Conservation (phyloP, 2,888 invertebrate genomes). For the Pegoplata infirma region DNA sequence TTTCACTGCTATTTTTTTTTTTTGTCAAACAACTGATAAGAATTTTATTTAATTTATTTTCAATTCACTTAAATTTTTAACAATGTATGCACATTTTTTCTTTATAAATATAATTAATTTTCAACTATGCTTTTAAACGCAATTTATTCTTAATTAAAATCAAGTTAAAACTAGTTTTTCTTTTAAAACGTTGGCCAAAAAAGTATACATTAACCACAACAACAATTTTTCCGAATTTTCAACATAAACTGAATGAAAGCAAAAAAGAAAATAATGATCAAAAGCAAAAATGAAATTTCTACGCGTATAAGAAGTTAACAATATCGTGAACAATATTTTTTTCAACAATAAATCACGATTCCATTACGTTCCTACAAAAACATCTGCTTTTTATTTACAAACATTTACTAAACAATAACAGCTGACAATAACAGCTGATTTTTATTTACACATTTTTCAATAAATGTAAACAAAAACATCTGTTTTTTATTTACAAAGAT, state of each 20-base stretch:
- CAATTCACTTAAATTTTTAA: neutral
- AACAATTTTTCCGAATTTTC: conserved; percentile 45
- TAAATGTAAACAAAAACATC: too few species aligned
- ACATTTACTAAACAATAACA: too few species aligned
- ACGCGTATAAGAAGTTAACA: too few species aligned
- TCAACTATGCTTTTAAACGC: neutral
- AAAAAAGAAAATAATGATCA: conserved; percentile 21
- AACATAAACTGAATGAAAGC: conserved; percentile 39
- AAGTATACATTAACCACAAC: neutral
- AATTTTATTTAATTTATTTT: neutral
- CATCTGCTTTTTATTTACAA: too few species aligned
- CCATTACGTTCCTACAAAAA: too few species aligned
- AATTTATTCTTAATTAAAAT: neutral
- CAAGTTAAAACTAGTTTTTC: neutral
- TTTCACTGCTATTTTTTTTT: neutral
- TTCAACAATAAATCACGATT: too few species aligned
- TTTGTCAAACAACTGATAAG: neutral
- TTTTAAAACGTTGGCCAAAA: neutral
- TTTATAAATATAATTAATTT: conserved; percentile 4
- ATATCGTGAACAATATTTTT: too few species aligned
- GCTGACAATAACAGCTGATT: too few species aligned
- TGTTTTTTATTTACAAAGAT: too few species aligned
- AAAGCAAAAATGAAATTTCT: too few species aligned
- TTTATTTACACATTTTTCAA: too few species aligned
- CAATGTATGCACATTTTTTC: neutral